phyloP scores from a whole-genome alignment of 2,113 vertebrate species.

The Pelecanus crispus region DNA sequence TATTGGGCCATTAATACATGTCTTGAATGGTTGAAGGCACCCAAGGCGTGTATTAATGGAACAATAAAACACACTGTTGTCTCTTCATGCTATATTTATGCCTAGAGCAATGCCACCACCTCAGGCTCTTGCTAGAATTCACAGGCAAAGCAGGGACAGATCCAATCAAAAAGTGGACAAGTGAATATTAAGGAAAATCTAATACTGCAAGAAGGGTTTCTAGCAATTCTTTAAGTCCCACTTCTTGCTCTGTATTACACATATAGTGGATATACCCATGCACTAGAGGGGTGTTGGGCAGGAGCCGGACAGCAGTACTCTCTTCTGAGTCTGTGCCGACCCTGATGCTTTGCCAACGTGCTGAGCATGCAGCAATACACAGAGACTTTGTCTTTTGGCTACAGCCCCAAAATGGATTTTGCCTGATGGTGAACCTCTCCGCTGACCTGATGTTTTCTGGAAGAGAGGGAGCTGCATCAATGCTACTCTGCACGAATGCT shows the following conservation, averaged over 20 bases:
- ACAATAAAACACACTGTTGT: conserved; percentile 71
- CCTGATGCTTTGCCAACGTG: not conserved
- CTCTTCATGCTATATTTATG: conserved; percentile 68
- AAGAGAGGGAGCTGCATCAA: not conserved
- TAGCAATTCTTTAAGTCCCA: not conserved
- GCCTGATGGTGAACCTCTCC: not conserved
- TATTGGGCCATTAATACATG: conserved; percentile 67
- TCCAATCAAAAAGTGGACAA: conserved; percentile 34
- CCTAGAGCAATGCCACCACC: conserved; percentile 49
- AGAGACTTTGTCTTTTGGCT: not conserved
- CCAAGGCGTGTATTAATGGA: conserved; percentile 67
- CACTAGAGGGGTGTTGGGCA: not conserved
- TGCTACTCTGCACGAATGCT: not conserved
- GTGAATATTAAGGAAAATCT: conserved; percentile 21
- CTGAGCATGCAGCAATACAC: not conserved
- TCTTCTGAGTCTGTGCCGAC: not conserved
- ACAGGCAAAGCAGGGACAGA: conserved; percentile 42
- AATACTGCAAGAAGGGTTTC: not conserved
- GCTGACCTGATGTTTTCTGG: not conserved
- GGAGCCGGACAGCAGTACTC: not conserved
- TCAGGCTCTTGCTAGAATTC: conserved; percentile 46
- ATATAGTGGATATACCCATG: not conserved
- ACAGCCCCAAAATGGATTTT: not conserved
- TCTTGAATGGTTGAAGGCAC: conserved; percentile 67
- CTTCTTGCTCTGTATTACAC: not conserved